Evolutionary conservation across 2,797 vertebrate species (phyloP).

Genomic region (Champsocephalus esox): DNA sequence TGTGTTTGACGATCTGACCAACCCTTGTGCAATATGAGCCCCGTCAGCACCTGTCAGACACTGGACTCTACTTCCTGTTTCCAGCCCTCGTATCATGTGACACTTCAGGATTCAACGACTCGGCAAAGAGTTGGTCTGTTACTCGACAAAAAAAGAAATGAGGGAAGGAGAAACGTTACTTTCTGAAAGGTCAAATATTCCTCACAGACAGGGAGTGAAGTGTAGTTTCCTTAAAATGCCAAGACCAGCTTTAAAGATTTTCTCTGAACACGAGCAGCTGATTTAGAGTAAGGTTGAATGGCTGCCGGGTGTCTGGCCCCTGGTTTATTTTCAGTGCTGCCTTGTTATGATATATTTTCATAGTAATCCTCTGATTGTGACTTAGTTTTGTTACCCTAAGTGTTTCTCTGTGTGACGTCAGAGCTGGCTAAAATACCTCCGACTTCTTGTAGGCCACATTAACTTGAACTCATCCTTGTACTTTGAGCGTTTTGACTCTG

Average conservation of each 20-base stretch:
- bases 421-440: neutral
- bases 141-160: constrained; percentile 1
- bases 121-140: constrained; percentile 8
- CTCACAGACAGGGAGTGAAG: neutral
- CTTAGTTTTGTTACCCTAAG: neutral
- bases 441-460: neutral
- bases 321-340: neutral
- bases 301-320: constrained; percentile 39
- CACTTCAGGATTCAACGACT: neutral
- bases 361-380: neutral
- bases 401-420: neutral
- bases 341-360: neutral
- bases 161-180: constrained; percentile 5
- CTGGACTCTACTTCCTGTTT: constrained; percentile 35
- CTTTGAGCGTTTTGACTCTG: neutral
- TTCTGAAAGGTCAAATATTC: neutral
- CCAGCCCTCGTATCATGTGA: neutral
- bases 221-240: neutral
- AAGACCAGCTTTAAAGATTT: neutral
- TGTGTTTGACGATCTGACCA: constrained; percentile 78
- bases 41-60: constrained; percentile 26
- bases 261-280: neutral
- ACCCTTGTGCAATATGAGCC: constrained; percentile 75
- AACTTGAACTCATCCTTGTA: neutral
- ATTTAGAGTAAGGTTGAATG: constrained; percentile 2